A percentile compares a stretch with the other conserved stretches of the same genome.
Evolutionary conservation across 1,140 invertebrate genomes (phyloP).

Genomic region (Dufourea novaeangliae): DNA sequence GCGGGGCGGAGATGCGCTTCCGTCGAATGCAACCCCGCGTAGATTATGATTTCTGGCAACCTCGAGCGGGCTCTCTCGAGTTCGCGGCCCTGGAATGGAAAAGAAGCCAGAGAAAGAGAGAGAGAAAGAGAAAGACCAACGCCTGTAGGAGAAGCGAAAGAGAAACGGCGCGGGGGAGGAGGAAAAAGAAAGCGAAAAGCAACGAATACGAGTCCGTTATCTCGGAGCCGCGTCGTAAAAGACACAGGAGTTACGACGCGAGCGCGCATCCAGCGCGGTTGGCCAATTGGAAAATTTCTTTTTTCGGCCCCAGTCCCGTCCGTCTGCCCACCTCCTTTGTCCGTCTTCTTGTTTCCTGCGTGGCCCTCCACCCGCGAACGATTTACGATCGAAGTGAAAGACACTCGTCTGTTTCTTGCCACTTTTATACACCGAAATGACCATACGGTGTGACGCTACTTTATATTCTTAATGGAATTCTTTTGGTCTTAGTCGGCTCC

Average conservation of each 20-base stretch:
- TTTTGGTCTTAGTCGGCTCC: background rate
- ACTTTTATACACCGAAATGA: slow-evolving; percentile 59
- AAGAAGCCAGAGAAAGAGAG: background rate
- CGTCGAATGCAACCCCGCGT: slow-evolving; percentile 24
- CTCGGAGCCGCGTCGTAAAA: slow-evolving; percentile 53
- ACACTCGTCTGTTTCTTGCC: slow-evolving; percentile 61
- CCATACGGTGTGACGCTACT: slow-evolving; percentile 44
- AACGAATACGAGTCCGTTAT: slow-evolving; percentile 47
- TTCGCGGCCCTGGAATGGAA: slow-evolving; percentile 17
- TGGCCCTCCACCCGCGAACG: slow-evolving; percentile 68
- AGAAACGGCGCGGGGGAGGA: background rate
- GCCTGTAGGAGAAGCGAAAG: background rate
- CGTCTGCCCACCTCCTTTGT: slow-evolving; percentile 22
- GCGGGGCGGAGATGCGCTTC: slow-evolving; percentile 23
- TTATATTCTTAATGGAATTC: slow-evolving; percentile 68
- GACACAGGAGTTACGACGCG: slow-evolving; percentile 61
- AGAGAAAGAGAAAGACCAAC: slow-evolving; percentile 8
- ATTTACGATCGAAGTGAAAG: slow-evolving; percentile 71
- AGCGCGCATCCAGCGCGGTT: slow-evolving; percentile 29
- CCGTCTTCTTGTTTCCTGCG: slow-evolving; percentile 40
- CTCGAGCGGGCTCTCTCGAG: slow-evolving; percentile 7
- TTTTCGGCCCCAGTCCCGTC: slow-evolving; percentile 24
- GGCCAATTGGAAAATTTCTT: slow-evolving; percentile 68
- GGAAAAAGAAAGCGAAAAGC: slow-evolving; percentile 36
- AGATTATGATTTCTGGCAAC: slow-evolving; percentile 60